Conservation (phyloP, 1,140 invertebrate species). For the Drosophila ananassae region DNA sequence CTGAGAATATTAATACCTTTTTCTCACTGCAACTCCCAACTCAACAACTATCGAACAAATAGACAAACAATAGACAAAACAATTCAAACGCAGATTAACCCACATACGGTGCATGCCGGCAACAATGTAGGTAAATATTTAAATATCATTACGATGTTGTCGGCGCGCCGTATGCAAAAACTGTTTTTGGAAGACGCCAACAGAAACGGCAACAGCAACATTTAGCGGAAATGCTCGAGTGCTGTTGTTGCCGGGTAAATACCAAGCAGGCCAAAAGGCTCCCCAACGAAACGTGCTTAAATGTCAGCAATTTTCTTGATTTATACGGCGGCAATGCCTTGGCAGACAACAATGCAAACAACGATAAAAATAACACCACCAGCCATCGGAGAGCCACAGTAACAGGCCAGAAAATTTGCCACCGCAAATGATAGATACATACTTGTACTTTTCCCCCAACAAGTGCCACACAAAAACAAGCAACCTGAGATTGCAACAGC, state of each 20-base stretch:
- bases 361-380: slow-evolving; percentile 46
- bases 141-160: slow-evolving; percentile 74
- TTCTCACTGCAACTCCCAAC: slow-evolving; percentile 2
- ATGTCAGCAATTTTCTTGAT: slow-evolving; percentile 82
- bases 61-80: slow-evolving; percentile 67
- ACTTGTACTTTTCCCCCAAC: slow-evolving; percentile 45
- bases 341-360: slow-evolving; percentile 67
- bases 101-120: slow-evolving; percentile 64
- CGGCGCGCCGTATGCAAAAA: slow-evolving; percentile 39
- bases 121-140: slow-evolving; percentile 76
- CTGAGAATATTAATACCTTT: not conserved
- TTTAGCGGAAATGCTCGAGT: slow-evolving; percentile 71
- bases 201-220: slow-evolving; percentile 36
- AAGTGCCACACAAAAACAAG: slow-evolving; percentile 52
- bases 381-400: slow-evolving; percentile 17
- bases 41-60: slow-evolving; percentile 18
- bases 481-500: slow-evolving; percentile 49
- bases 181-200: slow-evolving; percentile 54
- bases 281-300: slow-evolving; percentile 78
- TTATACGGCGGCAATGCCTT: slow-evolving; percentile 76
- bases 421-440: slow-evolving; percentile 73
- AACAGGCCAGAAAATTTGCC: slow-evolving; percentile 50
- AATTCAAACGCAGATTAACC: slow-evolving; percentile 77
- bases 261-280: slow-evolving; percentile 47
- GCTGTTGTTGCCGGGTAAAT: slow-evolving; percentile 67